Conservation (phyloP, 2,888 invertebrate species). For the Anaspis maculata region DNA sequence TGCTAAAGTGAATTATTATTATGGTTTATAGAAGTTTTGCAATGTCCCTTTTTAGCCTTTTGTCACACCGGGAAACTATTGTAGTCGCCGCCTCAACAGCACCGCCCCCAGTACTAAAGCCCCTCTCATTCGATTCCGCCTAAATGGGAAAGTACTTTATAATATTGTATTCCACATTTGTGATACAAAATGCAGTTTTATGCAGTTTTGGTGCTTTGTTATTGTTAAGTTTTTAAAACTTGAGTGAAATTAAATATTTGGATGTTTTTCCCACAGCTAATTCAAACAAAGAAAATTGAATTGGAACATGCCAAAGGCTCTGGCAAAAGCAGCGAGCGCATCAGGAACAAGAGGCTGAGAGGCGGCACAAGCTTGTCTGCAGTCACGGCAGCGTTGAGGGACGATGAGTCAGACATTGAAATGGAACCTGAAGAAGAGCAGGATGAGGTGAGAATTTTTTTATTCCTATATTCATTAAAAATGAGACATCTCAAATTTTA, state of each 20-base stretch:
- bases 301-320: constrained; percentile 60
- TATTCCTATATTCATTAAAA: constrained; percentile 2
- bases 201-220: no score
- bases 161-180: no score
- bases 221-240: not conserved
- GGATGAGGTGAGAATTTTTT: constrained; percentile 38
- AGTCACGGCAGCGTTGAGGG: constrained; percentile 51
- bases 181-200: no score
- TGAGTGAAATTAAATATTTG: not conserved
- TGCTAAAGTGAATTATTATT: no score
- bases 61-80: no score
- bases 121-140: no score
- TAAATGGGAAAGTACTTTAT: no score
- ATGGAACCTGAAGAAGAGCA: constrained; percentile 48
- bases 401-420: constrained; percentile 57
- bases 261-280: constrained; percentile 42
- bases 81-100: no score
- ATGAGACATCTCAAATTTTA: not conserved
- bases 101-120: no score
- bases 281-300: constrained; percentile 60
- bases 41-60: no score
- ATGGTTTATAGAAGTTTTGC: no score
- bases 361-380: constrained; percentile 49
- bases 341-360: constrained; percentile 52
- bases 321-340: constrained; percentile 62